Evolutionary conservation across 2,888 invertebrate genomes (phyloP), one percentile per base, ranked within the genome.

Genomic region (Synanthedon myopaeformis): DNA sequence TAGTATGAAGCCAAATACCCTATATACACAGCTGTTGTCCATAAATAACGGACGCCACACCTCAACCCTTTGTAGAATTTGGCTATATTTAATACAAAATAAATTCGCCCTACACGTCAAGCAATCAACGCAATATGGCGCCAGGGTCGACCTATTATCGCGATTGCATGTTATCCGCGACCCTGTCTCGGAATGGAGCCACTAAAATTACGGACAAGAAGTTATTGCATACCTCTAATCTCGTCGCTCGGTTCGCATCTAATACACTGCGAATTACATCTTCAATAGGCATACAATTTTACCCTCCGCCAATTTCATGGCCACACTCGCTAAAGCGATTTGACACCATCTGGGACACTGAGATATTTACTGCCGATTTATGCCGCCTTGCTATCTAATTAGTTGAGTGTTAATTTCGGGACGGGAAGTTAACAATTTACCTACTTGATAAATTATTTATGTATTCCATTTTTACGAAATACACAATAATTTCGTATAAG

Each of bases 81-180:
- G 61, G 65, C 62, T 61, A 66, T 67, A 72, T 75, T 81, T 80
- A 82, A 81, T 82, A 76, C 69, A 67, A 70, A 79, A 84, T 85
- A 84, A 86, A 85, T 85, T 82, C 72, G 70, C 65, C 66, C 62
- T 64, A 67, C 73, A 70, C 73, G 81, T 79, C 82, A 69, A 76
- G 76, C 83, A 74, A 84, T 87, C 87, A 83, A 62, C 67, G 62
- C 86, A 86, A 82, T 70, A 84, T 84, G 87, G 83, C 78, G 83
- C 80, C 67, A 52, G 74, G 79, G 76, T 73, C 73, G 76, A 65
- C 70, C 75, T 79, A 81, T 83, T 80, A 81, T 77, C 74, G 69
- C 76, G 64, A 72, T 72, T 72, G 76, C 74, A 72, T 76, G 74
- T 71, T 71, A 72, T 68, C 66, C 72, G 70, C 73, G 76, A 75